Base-by-base conservation (phyloP, 2,888 invertebrate species). In the Odontocolon sp. region DNA sequence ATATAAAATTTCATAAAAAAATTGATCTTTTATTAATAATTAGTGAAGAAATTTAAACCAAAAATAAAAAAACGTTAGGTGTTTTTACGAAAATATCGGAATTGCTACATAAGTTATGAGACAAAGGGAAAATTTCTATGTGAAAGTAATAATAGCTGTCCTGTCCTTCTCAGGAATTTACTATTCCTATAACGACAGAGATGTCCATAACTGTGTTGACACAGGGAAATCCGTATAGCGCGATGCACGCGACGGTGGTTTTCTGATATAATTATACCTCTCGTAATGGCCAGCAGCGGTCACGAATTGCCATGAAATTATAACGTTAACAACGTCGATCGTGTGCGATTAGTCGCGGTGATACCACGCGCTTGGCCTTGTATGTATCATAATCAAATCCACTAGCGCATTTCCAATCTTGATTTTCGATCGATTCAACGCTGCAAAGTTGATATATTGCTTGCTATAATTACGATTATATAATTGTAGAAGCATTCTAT, bases 231-330 rank as follows among this genome's bases (percentile, higher is more conserved):
- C 11, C 23, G 47, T 16, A 23, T 2, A 11, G 26, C 14, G 36
- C 36, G 36, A 11, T 36, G 42, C 45, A 67, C 54, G 42, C 40
- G 45, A 21, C 33, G 33, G n/a, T 57, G 42, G 50, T 68, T 68
- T 38, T 56, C 57, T 33, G 57, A 45, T 57, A 68, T 57, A 36
- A 66, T 70, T 59, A 52, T 8, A 42, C 54, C 54, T 38, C 9
- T 42, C 11, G 59, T 61, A 45, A 67, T 56, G 50, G 42, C 36
- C 14, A 21, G 31, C 45, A 40, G 33, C 40, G 26, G 33, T 68
- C 45, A 56, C 47, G 28, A 61, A 67, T 74, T 47, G 73, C 63
- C 45, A 23, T 56, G 38, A 26, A 61, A 73, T 68, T 61, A 42
- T 57, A 8, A 59, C 11, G 26, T 33, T 42, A 73, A 59, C 33